A percentile compares a stretch with the other conserved stretches of the same genome.
Conservation (phyloP, 2,888 invertebrate species). For the Drosophila paranaensis region DNA sequence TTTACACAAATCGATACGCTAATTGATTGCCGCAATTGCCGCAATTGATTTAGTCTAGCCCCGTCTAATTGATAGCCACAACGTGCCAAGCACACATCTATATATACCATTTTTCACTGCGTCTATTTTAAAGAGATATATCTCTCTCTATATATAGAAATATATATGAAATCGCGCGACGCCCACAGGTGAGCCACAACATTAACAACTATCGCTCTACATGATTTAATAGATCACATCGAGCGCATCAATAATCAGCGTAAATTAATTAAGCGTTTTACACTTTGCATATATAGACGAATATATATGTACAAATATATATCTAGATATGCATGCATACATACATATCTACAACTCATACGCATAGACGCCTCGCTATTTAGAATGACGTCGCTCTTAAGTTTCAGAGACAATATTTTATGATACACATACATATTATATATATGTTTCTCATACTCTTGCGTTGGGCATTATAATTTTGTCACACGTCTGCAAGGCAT, state of each 20-base stretch:
- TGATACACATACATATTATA: constrained; percentile 4
- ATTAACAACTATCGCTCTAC: constrained; percentile 18
- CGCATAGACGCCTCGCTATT: constrained; percentile 17
- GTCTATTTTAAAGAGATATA: constrained; percentile 41
- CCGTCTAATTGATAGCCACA: constrained; percentile 63
- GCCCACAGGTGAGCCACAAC: constrained; percentile 45
- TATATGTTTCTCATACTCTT: constrained; percentile 19
- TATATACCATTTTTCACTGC: constrained; percentile 35
- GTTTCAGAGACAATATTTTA: constrained; percentile 46
- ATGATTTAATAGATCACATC: constrained; percentile 65
- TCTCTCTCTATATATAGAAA: constrained; percentile 10
- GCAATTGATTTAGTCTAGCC: constrained; percentile 66
- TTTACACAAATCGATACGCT: constrained; percentile 46
- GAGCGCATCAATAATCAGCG: constrained; percentile 59
- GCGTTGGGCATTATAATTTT: not conserved
- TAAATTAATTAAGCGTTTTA: constrained; percentile 67
- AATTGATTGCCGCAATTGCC: constrained; percentile 64
- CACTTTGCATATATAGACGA: constrained; percentile 2
- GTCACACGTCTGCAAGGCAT: not conserved
- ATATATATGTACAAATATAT: not conserved
- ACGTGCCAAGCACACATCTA: constrained; percentile 57
- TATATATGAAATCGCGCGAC: constrained; percentile 21
- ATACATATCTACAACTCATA: not conserved
- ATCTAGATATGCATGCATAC: not conserved
- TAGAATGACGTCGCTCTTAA: constrained; percentile 48